phyloP scores from a whole-genome alignment of 2,888 invertebrate genomes.

The Microplitis deprimator region DNA sequence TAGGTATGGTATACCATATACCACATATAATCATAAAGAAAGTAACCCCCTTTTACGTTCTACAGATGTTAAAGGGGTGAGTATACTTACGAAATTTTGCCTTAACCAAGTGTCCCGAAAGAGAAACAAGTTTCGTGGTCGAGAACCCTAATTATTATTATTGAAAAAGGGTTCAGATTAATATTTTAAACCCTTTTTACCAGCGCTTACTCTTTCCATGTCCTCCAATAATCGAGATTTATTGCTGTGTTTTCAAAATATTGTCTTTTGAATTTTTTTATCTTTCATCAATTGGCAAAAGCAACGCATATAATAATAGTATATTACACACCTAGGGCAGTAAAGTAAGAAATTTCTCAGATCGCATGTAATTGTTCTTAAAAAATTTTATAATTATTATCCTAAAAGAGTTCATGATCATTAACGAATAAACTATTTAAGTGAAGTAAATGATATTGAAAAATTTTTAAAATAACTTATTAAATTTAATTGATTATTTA shows the following conservation, averaged over 20 bases:
- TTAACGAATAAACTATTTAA: no score
- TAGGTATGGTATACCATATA: background rate
- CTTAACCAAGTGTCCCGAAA: conserved; percentile 9
- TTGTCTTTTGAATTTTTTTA: background rate
- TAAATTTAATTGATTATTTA: no score
- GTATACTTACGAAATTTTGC: conserved; percentile 5
- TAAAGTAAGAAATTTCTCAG: no score
- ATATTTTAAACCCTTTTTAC: background rate
- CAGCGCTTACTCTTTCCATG: background rate
- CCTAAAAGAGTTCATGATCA: no score
- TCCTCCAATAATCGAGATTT: background rate
- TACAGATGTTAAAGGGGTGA: background rate
- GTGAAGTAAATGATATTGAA: no score
- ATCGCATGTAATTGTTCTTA: no score
- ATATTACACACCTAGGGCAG: no score
- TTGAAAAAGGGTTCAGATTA: background rate
- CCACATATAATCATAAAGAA: conserved; percentile 6
- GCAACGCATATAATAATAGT: background rate
- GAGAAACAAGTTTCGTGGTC: conserved; percentile 50
- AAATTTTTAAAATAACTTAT: no score
- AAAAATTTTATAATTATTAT: no score
- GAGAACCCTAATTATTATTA: conserved; percentile 47
- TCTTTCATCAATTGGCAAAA: background rate
- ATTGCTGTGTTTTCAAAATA: background rate
- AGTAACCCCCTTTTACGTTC: background rate